Percentiles rank a stretch among this genome's conserved stretches.
Conservation (phyloP, 1,140 invertebrate species). For the Matsumurasca onukii region DNA sequence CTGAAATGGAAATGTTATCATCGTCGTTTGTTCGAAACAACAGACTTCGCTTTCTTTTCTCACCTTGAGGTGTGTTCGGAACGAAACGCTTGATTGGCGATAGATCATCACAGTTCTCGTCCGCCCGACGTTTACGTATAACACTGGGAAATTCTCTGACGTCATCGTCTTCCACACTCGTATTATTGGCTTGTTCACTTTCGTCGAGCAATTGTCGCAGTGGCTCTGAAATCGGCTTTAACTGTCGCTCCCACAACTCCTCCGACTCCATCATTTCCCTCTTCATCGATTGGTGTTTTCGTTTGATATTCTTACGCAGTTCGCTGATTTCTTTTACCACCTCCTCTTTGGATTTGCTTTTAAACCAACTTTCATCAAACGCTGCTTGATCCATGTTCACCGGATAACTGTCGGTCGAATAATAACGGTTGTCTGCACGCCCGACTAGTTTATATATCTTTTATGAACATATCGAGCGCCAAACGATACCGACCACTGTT, state of each 20-base stretch:
- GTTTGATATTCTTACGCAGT: constrained; percentile 8
- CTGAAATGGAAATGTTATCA: background rate
- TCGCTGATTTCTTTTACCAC: background rate
- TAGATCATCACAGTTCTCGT: background rate
- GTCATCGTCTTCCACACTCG: background rate
- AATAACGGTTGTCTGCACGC: background rate
- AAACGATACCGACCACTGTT: constrained; percentile 43
- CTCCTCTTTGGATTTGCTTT: constrained; percentile 18
- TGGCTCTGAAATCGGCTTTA: constrained; percentile 1
- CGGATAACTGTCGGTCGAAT: background rate
- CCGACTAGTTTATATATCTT: background rate
- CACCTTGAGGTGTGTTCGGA: background rate
- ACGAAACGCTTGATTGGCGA: background rate
- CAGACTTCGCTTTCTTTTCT: background rate
- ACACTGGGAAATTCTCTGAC: background rate
- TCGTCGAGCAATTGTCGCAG: constrained; percentile 11
- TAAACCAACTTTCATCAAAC: constrained; percentile 1
- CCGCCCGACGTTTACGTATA: background rate
- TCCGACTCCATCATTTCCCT: background rate
- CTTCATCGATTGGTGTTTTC: background rate
- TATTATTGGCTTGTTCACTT: background rate
- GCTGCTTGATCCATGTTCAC: background rate
- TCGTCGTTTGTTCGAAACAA: background rate
- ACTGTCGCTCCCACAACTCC: background rate
- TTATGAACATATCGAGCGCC: constrained; percentile 22